A percentile compares a stretch with the other conserved stretches of the same genome.
Evolutionary conservation across 2,888 invertebrate genomes (phyloP).

Genomic region (Craniophora ligustri): DNA sequence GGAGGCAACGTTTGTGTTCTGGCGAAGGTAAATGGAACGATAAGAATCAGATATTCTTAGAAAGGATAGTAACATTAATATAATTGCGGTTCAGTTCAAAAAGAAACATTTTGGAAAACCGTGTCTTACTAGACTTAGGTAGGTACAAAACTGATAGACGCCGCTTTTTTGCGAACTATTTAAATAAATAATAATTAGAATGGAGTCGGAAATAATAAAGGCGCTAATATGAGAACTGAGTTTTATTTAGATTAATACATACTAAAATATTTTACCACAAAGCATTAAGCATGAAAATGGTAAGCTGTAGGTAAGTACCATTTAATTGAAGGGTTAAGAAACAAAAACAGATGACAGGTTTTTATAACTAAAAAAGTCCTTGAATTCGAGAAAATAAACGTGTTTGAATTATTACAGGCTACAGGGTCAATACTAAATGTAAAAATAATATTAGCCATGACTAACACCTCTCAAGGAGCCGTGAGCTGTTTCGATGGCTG

Average conservation of each 20-base stretch:
- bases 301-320: too few relatives aligned
- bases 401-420: slow-evolving; percentile 29
- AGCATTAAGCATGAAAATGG: too few relatives aligned
- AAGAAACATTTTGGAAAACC: slow-evolving; percentile 17
- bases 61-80: slow-evolving; percentile 14
- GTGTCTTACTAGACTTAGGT: too few relatives aligned
- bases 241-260: too few relatives aligned
- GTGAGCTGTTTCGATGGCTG: slow-evolving; percentile 39
- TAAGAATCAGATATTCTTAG: slow-evolving; percentile 11
- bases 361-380: slow-evolving; percentile 21
- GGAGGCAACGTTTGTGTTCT: slow-evolving; percentile 45
- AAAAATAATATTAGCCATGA: slow-evolving; percentile 50
- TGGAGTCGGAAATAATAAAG: too few relatives aligned
- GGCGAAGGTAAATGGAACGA: not conserved
- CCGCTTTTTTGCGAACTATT: not conserved
- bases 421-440: slow-evolving; percentile 40
- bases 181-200: not conserved
- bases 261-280: too few relatives aligned
- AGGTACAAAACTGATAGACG: too few relatives aligned
- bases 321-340: too few relatives aligned
- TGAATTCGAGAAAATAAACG: slow-evolving; percentile 37
- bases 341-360: not conserved
- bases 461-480: slow-evolving; percentile 48
- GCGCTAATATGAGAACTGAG: too few relatives aligned
- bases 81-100: slow-evolving; percentile 4